Base-by-base conservation (phyloP, 2,797 vertebrate genomes). In the Labroides dimidiatus region DNA sequence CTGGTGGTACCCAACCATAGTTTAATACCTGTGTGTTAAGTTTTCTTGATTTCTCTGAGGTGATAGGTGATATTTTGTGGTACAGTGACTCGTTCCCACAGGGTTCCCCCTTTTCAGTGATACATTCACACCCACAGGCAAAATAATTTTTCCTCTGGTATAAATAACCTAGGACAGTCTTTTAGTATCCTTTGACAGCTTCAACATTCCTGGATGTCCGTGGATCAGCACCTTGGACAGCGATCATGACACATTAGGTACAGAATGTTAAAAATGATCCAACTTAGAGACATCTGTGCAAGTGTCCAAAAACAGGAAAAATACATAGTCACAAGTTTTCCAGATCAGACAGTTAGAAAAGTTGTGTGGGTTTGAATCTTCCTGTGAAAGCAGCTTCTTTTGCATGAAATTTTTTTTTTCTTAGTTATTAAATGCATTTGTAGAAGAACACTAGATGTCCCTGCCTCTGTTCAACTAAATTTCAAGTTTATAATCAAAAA, bases 201-300 rank as follows among this genome's bases (percentile, higher is more conserved):
- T 39, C 41, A 23, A 56, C 15, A 27, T 65, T 44, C 45, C 16
- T 42, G 50, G 21, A 33, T 51, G 36, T 78, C 47, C 59, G 12
- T 62, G 64, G 49, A 86, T 90, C 89, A 90, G 89, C 78, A 90
- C 85, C 89, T 48, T 86, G 87, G 89, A 90, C 81, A 90, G 89
- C 56, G 78, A 70, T 72, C 30, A 33, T 57, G 53, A 21, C 64
- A 66, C 54, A 51, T 70, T 78, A 16, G 51, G n/a, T 20, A 65
- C 41, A 74, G 65, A 81, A 55, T 74, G 19, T 62, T 56, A 42
- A 73, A 53, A 63, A 74, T 66, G 2, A 66, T 59, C 36, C 36
- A 71, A 61, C 33, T 63, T 39, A 45, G 23, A 27, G 33, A 6
- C 13, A 21, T 47, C 17, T 47, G 11, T 47, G 19, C 45, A 47